A percentile compares a stretch with the other conserved stretches of the same genome.
Conservation (phyloP, 1,140 invertebrate genomes). For the Musca domestica region DNA sequence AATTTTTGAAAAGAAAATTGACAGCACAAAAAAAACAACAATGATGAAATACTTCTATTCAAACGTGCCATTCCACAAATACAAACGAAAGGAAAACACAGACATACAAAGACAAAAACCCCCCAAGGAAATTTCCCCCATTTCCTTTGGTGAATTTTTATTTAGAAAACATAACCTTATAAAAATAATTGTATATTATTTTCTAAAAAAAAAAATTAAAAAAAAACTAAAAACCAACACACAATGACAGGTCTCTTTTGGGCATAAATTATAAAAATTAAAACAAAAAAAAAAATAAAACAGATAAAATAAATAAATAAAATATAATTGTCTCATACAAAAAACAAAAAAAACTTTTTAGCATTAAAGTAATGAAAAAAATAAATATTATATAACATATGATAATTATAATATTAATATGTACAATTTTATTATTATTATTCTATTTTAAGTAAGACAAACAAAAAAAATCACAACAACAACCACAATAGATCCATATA, state of each 20-base stretch:
- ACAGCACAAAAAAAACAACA: no score
- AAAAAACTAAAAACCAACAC: not conserved
- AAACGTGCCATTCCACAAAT: slow-evolving; percentile 25
- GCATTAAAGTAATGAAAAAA: not conserved
- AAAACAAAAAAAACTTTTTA: no score
- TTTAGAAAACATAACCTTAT: no score
- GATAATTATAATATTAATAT: not conserved
- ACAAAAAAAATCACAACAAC: not conserved
- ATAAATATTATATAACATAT: not conserved
- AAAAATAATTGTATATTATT: not conserved
- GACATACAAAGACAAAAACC: not conserved
- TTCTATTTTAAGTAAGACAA: not conserved
- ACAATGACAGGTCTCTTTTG: not conserved
- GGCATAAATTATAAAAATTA: not conserved
- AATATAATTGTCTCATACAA: no score
- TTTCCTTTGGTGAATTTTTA: no score
- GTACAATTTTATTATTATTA: slow-evolving; percentile 18
- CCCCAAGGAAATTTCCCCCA: no score
- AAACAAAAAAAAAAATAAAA: not conserved
- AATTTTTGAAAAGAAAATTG: not conserved
- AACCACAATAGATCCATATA: slow-evolving; percentile 5
- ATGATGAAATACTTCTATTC: not conserved
- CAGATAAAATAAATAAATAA: no score
- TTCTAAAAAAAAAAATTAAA: not conserved
- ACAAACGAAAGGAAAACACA: not conserved